These are phyloP conservation scores for Ctenoplectra terminalis DNA, from an alignment of 1,140 invertebrate species.

Conservation along the genomic window DNA sequence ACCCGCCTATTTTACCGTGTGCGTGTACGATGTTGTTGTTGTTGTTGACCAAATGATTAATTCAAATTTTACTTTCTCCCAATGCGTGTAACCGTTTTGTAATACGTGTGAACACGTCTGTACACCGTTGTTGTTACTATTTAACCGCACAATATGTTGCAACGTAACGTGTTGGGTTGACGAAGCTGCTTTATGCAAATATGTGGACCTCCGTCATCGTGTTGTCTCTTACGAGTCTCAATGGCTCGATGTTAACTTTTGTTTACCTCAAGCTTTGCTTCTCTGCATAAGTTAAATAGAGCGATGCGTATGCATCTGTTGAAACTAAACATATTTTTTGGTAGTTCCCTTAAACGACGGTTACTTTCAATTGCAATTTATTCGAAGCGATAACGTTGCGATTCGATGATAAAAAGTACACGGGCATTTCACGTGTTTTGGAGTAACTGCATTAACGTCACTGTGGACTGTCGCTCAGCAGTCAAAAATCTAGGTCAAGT, in stretches of 20 bases:
- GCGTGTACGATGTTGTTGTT: neutral
- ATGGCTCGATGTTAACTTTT: too few relatives aligned
- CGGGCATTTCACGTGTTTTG: neutral
- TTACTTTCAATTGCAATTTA: neutral
- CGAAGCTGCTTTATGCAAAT: neutral
- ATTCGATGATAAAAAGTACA: neutral
- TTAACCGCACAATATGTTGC: too few relatives aligned
- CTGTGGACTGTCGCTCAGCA: conserved; percentile 53
- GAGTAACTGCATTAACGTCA: conserved; percentile 48
- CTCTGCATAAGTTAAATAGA: neutral
- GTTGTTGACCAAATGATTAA: neutral
- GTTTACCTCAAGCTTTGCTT: neutral
- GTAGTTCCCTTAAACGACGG: too few relatives aligned
- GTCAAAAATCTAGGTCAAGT: conserved; percentile 74
- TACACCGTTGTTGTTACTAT: neutral
- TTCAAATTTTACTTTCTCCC: neutral
- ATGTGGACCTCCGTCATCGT: too few relatives aligned
- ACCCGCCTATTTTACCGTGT: conserved; percentile 10
- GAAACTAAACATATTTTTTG: neutral
- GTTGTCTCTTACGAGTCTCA: too few relatives aligned
- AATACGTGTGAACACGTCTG: neutral
- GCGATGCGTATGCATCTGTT: neutral
- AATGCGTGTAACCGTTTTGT: neutral
- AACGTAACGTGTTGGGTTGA: neutral
- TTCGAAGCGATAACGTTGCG: neutral